Base-by-base conservation (phyloP, 1,140 invertebrate species). In the Cherax quadricarinatus region DNA sequence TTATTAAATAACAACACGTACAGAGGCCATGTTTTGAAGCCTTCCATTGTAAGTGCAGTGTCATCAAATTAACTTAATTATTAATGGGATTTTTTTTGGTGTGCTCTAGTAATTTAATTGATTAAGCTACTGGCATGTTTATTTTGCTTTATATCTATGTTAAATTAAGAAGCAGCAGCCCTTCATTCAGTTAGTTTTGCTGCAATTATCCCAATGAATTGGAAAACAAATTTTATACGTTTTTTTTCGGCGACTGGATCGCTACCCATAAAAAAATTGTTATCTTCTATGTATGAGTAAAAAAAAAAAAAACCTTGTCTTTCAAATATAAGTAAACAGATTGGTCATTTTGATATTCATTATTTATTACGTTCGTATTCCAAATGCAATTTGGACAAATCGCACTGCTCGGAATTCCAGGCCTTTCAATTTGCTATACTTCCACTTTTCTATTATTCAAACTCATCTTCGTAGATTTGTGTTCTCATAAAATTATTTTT, bases 1-100 rank as follows among this genome's bases (percentile, higher is more conserved):
- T 1, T 75, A 75, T 75, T 30, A 30, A 75, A 75, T 75, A 75
- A 75, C 70, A 75, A 75, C 24, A 5, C 70, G 18, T n/a, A 75
- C 70, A 75, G 21, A 24, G 21, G 7, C 6, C 7, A 30, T 75
- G 24, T 75, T 75, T 75, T 75, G 70, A 75, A 7, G 24, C n/a
- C 18, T 5, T 6, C 21, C 70, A 75, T 75, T 75, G 70, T 75
- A 75, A 75, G 24, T 30, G 24, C 21, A 30, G 21, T 75, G n/a
- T 30, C 70, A 75, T 75, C 70, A 75, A 75, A 75, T 75, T 75
- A 75, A 75, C 14, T 75, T 75, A 75, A 75, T 75, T 30, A 75
- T 75, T 75, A 75, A 75, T 75, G n/a, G 6, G 70, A 75, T 75
- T 75, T 24, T 73, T 24, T 75, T 70, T 41, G 30, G 70, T 14